Evolutionary conservation across 2,797 vertebrate genomes (phyloP).

Genomic region (Lateolabrax maculatus): DNA sequence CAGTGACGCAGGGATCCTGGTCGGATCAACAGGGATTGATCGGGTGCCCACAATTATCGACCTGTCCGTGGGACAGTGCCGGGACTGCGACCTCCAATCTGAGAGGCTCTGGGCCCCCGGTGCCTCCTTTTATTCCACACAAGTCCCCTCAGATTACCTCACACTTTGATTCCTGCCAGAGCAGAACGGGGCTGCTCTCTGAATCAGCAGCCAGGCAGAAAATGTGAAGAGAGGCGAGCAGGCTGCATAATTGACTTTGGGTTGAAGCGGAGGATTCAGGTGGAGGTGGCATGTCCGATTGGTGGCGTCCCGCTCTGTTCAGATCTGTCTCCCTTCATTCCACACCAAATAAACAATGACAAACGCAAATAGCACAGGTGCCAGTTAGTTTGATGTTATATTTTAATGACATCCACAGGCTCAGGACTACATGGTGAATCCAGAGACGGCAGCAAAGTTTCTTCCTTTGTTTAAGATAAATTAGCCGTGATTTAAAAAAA

Average conservation of each 20-base stretch:
- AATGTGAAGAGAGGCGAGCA: constrained; percentile 57
- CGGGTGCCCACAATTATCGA: constrained; percentile 71
- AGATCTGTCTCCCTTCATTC: constrained; percentile 53
- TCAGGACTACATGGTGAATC: constrained; percentile 7
- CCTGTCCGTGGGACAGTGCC: constrained; percentile 56
- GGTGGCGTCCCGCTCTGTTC: constrained; percentile 47
- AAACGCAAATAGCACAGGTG: constrained; percentile 45
- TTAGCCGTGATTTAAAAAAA: constrained; percentile 51
- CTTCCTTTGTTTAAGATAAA: constrained; percentile 3
- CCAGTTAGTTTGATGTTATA: constrained; percentile 41
- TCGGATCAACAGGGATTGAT: constrained; percentile 19
- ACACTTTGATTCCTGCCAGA: constrained; percentile 56
- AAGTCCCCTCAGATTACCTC: constrained; percentile 69
- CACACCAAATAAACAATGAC: constrained; percentile 53
- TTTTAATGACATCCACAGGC: constrained; percentile 38
- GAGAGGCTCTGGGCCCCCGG: constrained; percentile 15
- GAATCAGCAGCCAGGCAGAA: constrained; percentile 72
- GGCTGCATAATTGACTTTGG: constrained; percentile 69
- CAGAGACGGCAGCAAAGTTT: constrained; percentile 7
- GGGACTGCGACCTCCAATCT: constrained; percentile 59
- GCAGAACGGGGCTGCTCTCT: constrained; percentile 46
- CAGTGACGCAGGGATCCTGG: constrained; percentile 39
- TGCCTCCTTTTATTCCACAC: constrained; percentile 35
- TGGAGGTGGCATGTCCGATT: constrained; percentile 67
- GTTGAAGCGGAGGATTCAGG: constrained; percentile 52